These are phyloP conservation scores for Chinchilla lanigera DNA, from an alignment of 2,113 vertebrate species.

Conservation along the genomic window DNA sequence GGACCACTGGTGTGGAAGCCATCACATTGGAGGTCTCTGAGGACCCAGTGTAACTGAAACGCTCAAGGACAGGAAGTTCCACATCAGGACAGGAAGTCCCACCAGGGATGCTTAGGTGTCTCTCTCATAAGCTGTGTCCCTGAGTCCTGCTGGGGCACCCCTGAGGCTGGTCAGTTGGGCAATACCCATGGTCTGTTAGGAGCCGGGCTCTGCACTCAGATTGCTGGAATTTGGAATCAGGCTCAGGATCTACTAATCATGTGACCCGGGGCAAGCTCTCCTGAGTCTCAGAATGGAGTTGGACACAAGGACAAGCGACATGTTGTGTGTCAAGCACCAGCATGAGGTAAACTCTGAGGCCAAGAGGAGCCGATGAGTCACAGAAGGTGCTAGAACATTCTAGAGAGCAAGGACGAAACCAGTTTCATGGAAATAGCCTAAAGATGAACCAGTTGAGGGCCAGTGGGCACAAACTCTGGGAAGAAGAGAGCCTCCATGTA, in stretches of 20 bases:
- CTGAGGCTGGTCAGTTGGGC: neutral
- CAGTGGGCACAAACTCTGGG: neutral
- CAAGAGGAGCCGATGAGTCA: neutral
- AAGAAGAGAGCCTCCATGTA: neutral
- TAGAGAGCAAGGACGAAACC: neutral
- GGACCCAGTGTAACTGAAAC: neutral
- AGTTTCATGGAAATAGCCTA: neutral
- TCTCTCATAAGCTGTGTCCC: neutral
- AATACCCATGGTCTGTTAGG: neutral
- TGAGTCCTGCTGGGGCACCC: neutral
- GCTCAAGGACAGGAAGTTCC: neutral
- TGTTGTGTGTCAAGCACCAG: neutral
- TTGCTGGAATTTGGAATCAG: neutral
- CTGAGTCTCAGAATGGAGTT: neutral
- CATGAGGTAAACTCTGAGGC: neutral
- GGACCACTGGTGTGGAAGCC: neutral
- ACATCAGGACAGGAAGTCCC: too few relatives aligned
- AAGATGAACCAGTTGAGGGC: neutral
- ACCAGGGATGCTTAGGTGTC: neutral
- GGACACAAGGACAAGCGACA: neutral
- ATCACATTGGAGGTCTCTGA: neutral
- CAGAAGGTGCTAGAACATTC: neutral
- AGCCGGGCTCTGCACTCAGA: neutral
- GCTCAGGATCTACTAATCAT: neutral
- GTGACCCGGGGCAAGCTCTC: neutral